Percentiles rank a stretch among this genome's conserved stretches.
Evolutionary conservation across 2,113 vertebrate genomes (phyloP).

Genomic region (Oryzias javanicus): DNA sequence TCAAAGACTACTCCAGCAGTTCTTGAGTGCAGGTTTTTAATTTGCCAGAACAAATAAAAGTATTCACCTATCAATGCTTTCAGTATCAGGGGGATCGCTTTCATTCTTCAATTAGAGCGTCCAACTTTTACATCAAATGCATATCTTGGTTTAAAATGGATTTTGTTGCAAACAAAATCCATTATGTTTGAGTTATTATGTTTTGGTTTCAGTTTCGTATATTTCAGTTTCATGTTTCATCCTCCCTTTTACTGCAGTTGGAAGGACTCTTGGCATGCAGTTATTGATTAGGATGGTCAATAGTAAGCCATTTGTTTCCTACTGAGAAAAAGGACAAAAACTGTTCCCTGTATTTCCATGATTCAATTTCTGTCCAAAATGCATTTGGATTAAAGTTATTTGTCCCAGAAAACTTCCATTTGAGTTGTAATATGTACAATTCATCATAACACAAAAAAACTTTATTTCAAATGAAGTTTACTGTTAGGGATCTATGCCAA

Average conservation of each 20-base stretch:
- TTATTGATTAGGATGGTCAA: conserved; percentile 34
- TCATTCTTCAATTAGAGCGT: not conserved
- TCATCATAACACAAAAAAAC: too few relatives aligned
- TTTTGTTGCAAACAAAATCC: not conserved
- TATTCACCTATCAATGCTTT: conserved; percentile 6
- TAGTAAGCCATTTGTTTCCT: conserved; percentile 36
- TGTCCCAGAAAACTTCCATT: not conserved
- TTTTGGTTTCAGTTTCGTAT: conserved; percentile 7
- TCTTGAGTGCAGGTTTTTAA: not conserved
- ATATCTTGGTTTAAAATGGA: not conserved
- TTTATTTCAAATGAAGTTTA: too few relatives aligned
- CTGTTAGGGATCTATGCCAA: too few relatives aligned
- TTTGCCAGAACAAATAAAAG: not conserved
- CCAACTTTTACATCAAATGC: not conserved
- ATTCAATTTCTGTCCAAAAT: conserved; percentile 20
- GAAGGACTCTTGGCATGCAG: conserved; percentile 13
- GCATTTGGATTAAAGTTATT: not conserved
- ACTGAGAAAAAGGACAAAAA: conserved; percentile 14
- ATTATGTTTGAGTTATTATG: conserved; percentile 1
- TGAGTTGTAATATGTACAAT: too few relatives aligned
- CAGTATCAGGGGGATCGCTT: not conserved
- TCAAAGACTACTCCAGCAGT: not conserved
- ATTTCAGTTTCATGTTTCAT: conserved; percentile 1
- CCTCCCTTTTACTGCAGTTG: conserved; percentile 16
- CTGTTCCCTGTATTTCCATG: conserved; percentile 13